A percentile compares a stretch with the other conserved stretches of the same genome.
Evolutionary conservation across 2,888 invertebrate genomes (phyloP).

Genomic region (Malthinus seriepunctatus): DNA sequence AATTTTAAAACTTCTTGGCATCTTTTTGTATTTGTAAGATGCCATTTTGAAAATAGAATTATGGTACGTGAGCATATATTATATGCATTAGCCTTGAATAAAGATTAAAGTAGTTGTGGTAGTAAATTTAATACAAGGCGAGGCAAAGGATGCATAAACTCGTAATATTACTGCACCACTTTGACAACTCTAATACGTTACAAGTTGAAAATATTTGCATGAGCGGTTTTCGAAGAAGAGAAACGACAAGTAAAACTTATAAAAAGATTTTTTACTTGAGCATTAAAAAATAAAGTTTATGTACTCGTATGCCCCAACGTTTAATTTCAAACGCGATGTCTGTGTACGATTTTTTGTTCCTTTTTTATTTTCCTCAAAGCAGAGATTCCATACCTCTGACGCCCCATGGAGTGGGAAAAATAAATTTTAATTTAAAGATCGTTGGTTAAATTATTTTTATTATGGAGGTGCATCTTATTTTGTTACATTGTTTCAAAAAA

Average conservation of each 20-base stretch:
- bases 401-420: no score
- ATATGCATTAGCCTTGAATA: conserved; percentile 25
- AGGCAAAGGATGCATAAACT: conserved; percentile 42
- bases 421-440: no score
- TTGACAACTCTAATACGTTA: conserved; percentile 41
- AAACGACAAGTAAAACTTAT: conserved; percentile 12
- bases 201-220: conserved; percentile 17
- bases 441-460: no score
- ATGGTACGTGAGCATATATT: conserved; percentile 1
- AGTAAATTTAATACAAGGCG: conserved; percentile 33
- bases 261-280: conserved; percentile 3
- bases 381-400: no score
- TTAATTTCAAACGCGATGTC: background rate
- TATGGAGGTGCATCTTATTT: no score
- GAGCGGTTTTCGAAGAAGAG: conserved; percentile 27
- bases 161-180: conserved; percentile 46
- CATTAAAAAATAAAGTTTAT: conserved; percentile 27
- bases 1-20: no score
- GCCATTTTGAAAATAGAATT: background rate
- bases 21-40: background rate
- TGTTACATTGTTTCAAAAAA: no score
- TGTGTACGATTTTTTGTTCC: no score
- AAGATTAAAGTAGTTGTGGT: conserved; percentile 33
- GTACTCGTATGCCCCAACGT: conserved; percentile 6
- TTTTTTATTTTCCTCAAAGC: no score